Percentiles rank a stretch among this genome's conserved stretches.
Conservation (phyloP, 2,113 vertebrate species). For the Dendrocopos noguchii region DNA sequence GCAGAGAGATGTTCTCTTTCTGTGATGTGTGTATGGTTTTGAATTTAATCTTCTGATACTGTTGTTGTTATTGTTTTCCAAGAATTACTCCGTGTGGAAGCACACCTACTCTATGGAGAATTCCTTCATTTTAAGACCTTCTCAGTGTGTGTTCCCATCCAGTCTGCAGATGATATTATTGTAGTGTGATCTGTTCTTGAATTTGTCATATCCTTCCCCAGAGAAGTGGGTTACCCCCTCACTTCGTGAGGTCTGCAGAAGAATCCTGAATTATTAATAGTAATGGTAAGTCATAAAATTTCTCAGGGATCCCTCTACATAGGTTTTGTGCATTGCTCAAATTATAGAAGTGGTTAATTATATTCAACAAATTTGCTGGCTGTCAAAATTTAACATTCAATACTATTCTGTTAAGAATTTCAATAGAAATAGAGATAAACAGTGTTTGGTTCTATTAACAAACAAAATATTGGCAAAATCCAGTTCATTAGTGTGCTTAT, state of each 20-base stretch:
- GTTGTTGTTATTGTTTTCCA: neutral
- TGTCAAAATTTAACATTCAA: neutral
- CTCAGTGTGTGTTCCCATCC: neutral
- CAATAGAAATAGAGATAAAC: neutral
- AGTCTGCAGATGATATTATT: neutral
- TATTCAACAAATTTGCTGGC: neutral
- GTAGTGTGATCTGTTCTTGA: neutral
- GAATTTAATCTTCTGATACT: neutral
- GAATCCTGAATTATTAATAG: neutral
- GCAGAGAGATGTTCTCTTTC: neutral
- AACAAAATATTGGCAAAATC: conserved; percentile 16
- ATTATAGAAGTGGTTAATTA: neutral
- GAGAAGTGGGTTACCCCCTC: neutral
- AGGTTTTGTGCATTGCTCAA: neutral
- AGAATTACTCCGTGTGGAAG: neutral
- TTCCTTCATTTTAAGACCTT: neutral
- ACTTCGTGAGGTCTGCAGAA: neutral
- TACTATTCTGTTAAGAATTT: neutral
- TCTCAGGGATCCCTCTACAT: neutral
- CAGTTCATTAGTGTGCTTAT: neutral
- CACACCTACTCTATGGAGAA: neutral
- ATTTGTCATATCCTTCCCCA: neutral
- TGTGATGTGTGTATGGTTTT: neutral
- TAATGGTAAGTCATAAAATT: neutral
- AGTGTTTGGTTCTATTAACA: neutral